A percentile compares a stretch with the other conserved stretches of the same genome.
phyloP scores from a whole-genome alignment of 2,113 vertebrate genomes.

The Phylloscopus trochiloides region DNA sequence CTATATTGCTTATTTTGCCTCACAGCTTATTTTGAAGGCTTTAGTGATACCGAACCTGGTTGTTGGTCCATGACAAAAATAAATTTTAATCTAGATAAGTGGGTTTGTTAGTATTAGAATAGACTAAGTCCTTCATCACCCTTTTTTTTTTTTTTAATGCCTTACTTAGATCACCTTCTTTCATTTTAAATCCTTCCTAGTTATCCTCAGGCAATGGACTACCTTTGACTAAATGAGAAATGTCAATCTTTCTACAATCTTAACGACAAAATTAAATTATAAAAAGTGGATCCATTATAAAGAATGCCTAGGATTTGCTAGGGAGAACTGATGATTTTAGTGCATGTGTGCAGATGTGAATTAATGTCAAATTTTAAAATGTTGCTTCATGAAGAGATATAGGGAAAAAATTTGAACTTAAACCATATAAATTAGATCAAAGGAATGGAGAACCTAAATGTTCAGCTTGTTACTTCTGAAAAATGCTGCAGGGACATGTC shows the following conservation, averaged over 20 bases:
- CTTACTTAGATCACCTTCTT: not conserved
- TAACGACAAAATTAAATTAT: not conserved
- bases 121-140: not conserved
- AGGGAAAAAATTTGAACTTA: constrained; percentile 7
- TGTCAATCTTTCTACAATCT: not conserved
- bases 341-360: not conserved
- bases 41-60: not conserved
- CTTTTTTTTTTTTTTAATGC: not conserved
- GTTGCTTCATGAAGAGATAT: not conserved
- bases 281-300: not conserved
- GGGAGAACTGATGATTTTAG: not conserved
- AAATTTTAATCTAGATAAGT: not conserved
- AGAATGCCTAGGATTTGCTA: not conserved
- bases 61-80: not conserved
- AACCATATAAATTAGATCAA: not conserved
- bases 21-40: not conserved
- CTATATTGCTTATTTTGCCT: not conserved
- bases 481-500: not conserved
- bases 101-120: not conserved
- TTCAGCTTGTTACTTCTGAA: constrained; percentile 3
- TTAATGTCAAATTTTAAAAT: not conserved
- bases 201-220: not conserved
- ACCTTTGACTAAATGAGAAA: constrained; percentile 26
- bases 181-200: not conserved
- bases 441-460: not conserved